Evolutionary conservation across 2,797 vertebrate genomes (phyloP).

Genomic region (Channallabes apus): DNA sequence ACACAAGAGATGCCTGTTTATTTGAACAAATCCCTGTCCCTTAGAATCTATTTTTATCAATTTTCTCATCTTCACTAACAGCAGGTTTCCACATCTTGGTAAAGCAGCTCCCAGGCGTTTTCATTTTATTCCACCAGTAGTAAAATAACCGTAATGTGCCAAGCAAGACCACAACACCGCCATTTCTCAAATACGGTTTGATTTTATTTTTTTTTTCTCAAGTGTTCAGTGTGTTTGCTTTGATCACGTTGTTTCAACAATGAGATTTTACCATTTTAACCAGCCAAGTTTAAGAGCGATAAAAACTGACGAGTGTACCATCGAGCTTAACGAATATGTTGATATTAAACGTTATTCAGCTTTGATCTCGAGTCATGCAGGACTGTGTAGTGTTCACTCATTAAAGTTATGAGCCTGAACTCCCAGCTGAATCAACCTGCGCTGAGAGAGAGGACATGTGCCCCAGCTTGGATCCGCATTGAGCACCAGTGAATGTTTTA

Average conservation of each 20-base stretch:
- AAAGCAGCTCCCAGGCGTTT: not conserved
- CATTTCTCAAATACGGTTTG: not conserved
- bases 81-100: not conserved
- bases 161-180: not conserved
- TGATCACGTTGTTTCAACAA: not conserved
- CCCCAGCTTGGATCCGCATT: not conserved
- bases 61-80: not conserved
- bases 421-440: constrained; percentile 30
- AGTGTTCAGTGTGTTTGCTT: not conserved
- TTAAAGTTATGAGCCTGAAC: constrained; percentile 23
- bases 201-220: not conserved
- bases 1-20: not conserved
- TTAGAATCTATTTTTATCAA: not conserved
- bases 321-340: not conserved
- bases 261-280: not conserved
- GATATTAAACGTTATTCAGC: not conserved
- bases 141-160: not conserved
- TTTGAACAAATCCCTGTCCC: not conserved
- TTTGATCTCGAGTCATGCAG: constrained; percentile 16
- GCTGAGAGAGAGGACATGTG: constrained; percentile 19
- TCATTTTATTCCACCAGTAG: not conserved
- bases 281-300: not conserved
- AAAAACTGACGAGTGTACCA: not conserved
- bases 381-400: not conserved
- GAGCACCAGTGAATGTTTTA: constrained; percentile 55